Evolutionary conservation across 1,140 invertebrate species (phyloP).

Genomic region (Drosophila punjabiensis): DNA sequence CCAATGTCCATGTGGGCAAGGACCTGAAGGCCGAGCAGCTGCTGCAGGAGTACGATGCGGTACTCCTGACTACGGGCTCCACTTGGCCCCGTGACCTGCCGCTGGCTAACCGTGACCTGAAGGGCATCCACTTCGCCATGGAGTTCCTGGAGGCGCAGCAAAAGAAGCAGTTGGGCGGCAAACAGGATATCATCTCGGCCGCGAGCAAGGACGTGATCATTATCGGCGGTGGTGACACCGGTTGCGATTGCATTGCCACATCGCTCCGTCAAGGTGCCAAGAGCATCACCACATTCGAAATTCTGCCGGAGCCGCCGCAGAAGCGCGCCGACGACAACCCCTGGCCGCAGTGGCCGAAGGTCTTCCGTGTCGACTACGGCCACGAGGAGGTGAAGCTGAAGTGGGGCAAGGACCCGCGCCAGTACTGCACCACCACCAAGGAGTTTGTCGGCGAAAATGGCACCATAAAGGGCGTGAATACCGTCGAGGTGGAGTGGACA

Average conservation of each 20-base stretch:
- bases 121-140: slow-evolving; percentile 98
- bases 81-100: slow-evolving; percentile 98
- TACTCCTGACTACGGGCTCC: slow-evolving; percentile 96
- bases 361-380: slow-evolving; percentile 99
- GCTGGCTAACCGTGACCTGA: slow-evolving; percentile 92
- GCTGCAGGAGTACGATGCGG: slow-evolving; percentile 91
- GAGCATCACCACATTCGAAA: slow-evolving; percentile 98
- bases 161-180: slow-evolving; percentile 94
- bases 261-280: slow-evolving; percentile 98
- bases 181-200: slow-evolving; percentile 89
- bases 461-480: slow-evolving; percentile 95
- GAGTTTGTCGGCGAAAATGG: slow-evolving; percentile 97
- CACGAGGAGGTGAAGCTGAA: slow-evolving; percentile 98
- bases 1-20: slow-evolving; percentile 96
- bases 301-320: slow-evolving; percentile 95
- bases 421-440: slow-evolving; percentile 97
- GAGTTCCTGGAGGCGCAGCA: slow-evolving; percentile 99
- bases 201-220: slow-evolving; percentile 98
- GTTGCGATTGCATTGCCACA: slow-evolving; percentile 99
- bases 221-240: slow-evolving; percentile 99
- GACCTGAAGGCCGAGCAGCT: slow-evolving; percentile 92
- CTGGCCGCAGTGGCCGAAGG: slow-evolving; percentile 98
- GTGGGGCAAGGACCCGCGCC: slow-evolving; percentile 96
- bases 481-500: slow-evolving; percentile 96
- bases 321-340: slow-evolving; percentile 94